phyloP scores from a whole-genome alignment of 2,797 vertebrate species.

The Mormyrus hasselquistii region DNA sequence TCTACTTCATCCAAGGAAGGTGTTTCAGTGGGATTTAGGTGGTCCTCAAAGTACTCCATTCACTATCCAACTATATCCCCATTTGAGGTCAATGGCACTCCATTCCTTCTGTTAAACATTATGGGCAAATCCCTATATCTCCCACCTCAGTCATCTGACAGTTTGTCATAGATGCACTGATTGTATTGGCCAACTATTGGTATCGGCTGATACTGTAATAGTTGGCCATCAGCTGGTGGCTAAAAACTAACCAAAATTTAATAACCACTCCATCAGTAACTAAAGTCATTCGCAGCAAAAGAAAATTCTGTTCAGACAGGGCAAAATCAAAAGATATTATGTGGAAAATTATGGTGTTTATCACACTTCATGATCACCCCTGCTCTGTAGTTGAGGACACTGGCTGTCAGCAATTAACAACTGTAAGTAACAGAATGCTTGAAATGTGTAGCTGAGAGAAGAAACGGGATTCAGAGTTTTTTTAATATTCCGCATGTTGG shows the following conservation, averaged over 20 bases:
- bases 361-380: background rate
- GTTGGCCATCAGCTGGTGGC: background rate
- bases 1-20: no score
- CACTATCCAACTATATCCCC: no score
- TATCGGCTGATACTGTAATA: no score
- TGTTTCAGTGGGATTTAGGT: no score
- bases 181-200: background rate
- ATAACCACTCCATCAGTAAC: background rate
- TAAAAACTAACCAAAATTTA: background rate
- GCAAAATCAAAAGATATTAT: background rate
- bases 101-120: no score
- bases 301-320: background rate
- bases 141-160: no score
- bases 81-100: no score
- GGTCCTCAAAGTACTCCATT: no score
- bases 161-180: background rate
- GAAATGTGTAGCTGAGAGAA: background rate
- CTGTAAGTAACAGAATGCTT: background rate
- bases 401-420: background rate
- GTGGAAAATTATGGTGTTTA: background rate
- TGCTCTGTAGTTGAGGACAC: background rate
- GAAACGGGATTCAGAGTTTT: background rate
- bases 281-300: no score
- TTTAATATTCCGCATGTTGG: background rate
- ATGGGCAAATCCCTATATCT: no score